Percentiles rank a stretch among this genome's conserved stretches.
These are phyloP conservation scores for Orius insidiosus DNA, from an alignment of 1,140 invertebrate genomes.

Conservation along the genomic window DNA sequence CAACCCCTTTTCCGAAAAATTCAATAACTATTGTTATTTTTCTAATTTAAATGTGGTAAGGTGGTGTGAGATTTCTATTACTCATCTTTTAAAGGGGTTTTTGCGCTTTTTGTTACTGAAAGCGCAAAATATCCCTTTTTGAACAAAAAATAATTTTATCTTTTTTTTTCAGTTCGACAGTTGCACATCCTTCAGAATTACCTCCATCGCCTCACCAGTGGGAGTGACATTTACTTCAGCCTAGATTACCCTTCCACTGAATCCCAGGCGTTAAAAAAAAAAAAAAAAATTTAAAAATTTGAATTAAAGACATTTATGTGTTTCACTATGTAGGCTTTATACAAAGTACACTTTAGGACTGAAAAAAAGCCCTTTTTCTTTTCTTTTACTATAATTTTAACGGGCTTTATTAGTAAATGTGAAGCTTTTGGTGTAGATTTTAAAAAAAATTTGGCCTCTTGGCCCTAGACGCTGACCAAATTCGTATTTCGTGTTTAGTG, in stretches of 20 bases:
- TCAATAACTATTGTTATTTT: not conserved
- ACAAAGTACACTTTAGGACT: no score
- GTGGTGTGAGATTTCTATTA: constrained; percentile 7
- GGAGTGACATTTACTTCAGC: constrained; percentile 44
- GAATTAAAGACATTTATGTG: no score
- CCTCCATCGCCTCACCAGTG: constrained; percentile 94
- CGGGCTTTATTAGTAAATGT: constrained; percentile 3
- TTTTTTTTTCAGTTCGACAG: constrained; percentile 64
- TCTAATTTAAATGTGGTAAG: constrained; percentile 2
- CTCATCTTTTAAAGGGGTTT: not conserved
- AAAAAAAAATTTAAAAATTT: constrained; percentile 1
- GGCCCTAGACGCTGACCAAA: no score
- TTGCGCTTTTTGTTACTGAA: no score
- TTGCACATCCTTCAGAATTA: constrained; percentile 90
- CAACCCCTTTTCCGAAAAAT: no score
- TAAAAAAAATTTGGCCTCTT: no score
- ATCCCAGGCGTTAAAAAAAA: constrained; percentile 1
- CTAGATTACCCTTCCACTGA: constrained; percentile 21
- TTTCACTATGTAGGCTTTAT: no score
- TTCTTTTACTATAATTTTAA: constrained; percentile 5
- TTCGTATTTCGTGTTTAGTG: no score
- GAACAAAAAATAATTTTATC: not conserved
- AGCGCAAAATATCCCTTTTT: no score
- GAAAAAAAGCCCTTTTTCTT: not conserved
- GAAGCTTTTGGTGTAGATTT: not conserved